These are phyloP conservation scores for Pachyseris speciosa DNA, from an alignment of 64 coral and sea anemone species.

Conservation along the genomic window DNA sequence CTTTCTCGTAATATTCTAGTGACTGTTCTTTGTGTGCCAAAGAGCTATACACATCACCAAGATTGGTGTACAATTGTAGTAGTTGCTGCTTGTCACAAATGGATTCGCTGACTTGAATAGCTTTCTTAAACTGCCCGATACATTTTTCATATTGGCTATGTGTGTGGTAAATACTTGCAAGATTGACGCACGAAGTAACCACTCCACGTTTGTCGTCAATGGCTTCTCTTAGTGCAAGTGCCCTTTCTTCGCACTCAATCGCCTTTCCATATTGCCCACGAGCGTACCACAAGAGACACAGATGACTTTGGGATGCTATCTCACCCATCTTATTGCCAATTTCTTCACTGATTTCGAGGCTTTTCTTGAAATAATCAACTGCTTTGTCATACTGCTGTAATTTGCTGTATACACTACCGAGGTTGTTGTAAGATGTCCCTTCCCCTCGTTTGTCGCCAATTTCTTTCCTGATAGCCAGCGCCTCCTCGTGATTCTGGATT, in stretches of 20 bases:
- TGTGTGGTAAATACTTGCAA: neutral
- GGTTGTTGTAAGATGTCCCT: slow-evolving; percentile 6
- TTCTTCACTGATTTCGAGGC: neutral
- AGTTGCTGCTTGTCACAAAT: slow-evolving; percentile 3
- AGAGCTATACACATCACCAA: slow-evolving; percentile 2
- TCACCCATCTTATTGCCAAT: slow-evolving; percentile 18
- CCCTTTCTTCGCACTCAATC: too few relatives aligned
- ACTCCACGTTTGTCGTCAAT: too few relatives aligned
- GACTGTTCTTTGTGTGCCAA: neutral
- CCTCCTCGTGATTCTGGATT: slow-evolving; percentile 30
- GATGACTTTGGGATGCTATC: neutral
- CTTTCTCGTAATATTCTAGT: slow-evolving; percentile 1
- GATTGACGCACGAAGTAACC: neutral
- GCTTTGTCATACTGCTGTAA: neutral
- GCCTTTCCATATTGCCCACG: neutral
- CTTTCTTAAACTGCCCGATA: slow-evolving; percentile 15
- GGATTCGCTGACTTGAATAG: neutral
- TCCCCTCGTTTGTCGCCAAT: slow-evolving; percentile 30
- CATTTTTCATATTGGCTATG: slow-evolving; percentile 16
- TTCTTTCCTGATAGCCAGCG: slow-evolving; percentile 11
- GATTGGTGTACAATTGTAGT: slow-evolving; percentile 6
- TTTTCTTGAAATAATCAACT: neutral
- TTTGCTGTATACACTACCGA: neutral
- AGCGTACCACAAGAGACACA: neutral
- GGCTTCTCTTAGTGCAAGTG: too few relatives aligned